Conservation (phyloP, 2,797 vertebrate species). For the Scomberomorus guttatus region DNA sequence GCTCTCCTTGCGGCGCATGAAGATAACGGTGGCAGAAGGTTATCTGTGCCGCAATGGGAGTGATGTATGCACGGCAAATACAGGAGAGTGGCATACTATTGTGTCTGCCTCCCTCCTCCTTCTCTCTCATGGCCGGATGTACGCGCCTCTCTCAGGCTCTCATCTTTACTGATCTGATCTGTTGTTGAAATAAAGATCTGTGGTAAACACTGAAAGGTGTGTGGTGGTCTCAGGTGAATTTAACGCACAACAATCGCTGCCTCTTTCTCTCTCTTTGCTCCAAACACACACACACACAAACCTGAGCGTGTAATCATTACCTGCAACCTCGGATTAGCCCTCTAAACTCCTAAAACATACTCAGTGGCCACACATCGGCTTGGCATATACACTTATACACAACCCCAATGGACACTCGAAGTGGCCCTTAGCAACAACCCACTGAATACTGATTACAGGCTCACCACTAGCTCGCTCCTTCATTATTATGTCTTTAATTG, state of each 20-base stretch:
- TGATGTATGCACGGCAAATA: conserved; percentile 68
- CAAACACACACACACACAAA: not conserved
- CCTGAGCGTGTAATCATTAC: conserved; percentile 25
- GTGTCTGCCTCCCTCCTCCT: not conserved
- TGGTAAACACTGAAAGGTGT: conserved; percentile 47
- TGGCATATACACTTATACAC: conserved; percentile 16
- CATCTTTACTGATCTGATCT: conserved; percentile 59
- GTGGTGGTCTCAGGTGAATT: conserved; percentile 38
- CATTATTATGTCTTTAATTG: conserved; percentile 57
- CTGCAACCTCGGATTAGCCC: conserved; percentile 8
- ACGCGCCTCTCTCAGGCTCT: conserved; percentile 15
- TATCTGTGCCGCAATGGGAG: conserved; percentile 58
- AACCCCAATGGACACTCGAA: conserved; percentile 17
- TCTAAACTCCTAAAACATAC: conserved; percentile 22
- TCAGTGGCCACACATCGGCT: not conserved
- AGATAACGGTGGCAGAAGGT: conserved; percentile 74
- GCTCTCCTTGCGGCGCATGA: conserved; percentile 31
- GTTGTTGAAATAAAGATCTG: conserved; percentile 54
- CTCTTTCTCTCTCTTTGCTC: conserved; percentile 5
- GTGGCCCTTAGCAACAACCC: conserved; percentile 35
- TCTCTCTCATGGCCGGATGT: conserved; percentile 31
- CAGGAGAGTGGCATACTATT: conserved; percentile 20
- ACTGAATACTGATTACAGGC: conserved; percentile 51
- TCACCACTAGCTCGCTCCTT: conserved; percentile 25
- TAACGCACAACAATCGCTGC: not conserved